Evolutionary conservation across 2,888 invertebrate species (phyloP).

Genomic region (Agriotes lineatus): DNA sequence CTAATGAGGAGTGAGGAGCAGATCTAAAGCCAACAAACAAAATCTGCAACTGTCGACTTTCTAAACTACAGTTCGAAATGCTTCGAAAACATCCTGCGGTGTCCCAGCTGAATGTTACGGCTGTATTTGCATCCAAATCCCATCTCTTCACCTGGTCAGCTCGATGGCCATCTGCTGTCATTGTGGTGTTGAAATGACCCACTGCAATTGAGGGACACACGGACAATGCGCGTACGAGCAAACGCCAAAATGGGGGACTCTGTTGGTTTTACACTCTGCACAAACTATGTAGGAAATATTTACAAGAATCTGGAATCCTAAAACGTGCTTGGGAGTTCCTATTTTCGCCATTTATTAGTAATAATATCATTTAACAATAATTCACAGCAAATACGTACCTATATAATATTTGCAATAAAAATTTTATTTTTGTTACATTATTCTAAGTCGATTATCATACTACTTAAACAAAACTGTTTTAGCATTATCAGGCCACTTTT

Average conservation of each 20-base stretch:
- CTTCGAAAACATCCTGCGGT: constrained; percentile 37
- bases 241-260: constrained; percentile 38
- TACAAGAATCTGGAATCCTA: neutral
- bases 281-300: constrained; percentile 19
- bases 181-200: constrained; percentile 64
- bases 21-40: constrained; percentile 36
- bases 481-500: no score
- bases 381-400: no score
- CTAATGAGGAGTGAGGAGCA: no score
- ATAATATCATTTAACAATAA: no score
- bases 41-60: constrained; percentile 44
- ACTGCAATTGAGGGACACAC: constrained; percentile 48
- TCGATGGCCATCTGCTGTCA: constrained; percentile 63
- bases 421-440: no score
- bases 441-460: no score
- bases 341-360: no score
- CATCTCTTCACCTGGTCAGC: constrained; percentile 61
- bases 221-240: constrained; percentile 34
- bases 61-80: constrained; percentile 20
- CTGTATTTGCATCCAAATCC: constrained; percentile 55
- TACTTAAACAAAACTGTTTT: no score
- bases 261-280: constrained; percentile 25
- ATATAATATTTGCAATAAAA: no score
- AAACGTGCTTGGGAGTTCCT: neutral
- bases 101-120: constrained; percentile 38